phyloP scores from a whole-genome alignment of 2,797 vertebrate species.

The Glyptemys insculpta region DNA sequence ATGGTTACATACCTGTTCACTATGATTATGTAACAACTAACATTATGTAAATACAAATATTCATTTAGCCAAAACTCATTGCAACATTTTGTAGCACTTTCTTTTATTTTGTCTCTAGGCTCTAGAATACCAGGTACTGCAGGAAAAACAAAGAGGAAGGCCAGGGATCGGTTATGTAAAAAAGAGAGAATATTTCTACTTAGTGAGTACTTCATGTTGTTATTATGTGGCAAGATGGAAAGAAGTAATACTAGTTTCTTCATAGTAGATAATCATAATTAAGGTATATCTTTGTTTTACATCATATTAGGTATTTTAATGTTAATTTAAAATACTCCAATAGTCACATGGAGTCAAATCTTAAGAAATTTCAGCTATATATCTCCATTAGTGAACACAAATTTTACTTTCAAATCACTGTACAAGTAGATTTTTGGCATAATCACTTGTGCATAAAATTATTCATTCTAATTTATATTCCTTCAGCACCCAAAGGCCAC shows the following conservation, averaged over 20 bases:
- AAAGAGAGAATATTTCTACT: background rate
- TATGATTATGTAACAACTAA: background rate
- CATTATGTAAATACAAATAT: background rate
- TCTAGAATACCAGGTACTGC: background rate
- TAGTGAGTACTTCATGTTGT: background rate
- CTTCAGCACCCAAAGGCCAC: constrained; percentile 9
- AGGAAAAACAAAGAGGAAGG: background rate
- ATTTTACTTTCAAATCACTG: background rate
- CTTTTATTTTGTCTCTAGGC: background rate
- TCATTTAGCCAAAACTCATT: background rate
- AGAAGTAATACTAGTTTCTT: background rate
- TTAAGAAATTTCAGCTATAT: background rate
- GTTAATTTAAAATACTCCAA: constrained; percentile 1
- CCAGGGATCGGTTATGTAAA: background rate
- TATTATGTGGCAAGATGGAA: background rate
- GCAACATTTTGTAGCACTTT: background rate
- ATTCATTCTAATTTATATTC: constrained; percentile 1
- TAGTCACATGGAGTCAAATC: background rate
- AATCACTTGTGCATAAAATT: background rate
- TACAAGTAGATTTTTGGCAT: background rate
- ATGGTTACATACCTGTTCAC: background rate
- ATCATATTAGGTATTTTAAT: background rate
- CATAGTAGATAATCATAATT: background rate
- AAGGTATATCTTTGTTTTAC: background rate
- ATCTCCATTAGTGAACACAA: constrained; percentile 13